Evolutionary conservation across 2,113 vertebrate genomes (phyloP).

Genomic region (Alectura lathami): DNA sequence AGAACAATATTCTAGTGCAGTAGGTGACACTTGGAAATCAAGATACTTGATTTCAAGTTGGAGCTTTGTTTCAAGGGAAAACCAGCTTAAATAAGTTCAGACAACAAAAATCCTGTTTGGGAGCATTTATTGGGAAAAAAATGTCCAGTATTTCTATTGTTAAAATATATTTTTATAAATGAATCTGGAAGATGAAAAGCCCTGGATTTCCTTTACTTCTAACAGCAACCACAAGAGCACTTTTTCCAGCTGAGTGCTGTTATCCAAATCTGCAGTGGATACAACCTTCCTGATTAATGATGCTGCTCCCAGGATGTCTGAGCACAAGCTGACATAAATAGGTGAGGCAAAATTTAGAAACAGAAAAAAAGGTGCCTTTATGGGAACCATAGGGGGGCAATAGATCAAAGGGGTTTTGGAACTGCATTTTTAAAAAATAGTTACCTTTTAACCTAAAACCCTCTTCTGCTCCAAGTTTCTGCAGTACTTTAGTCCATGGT

Average conservation of each 20-base stretch:
- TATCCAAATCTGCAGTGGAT: background rate
- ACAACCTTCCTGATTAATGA: background rate
- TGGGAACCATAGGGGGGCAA: background rate
- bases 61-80: background rate
- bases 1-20: background rate
- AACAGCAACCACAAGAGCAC: background rate
- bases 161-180: background rate
- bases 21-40: background rate
- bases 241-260: background rate
- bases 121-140: background rate
- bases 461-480: constrained; percentile 83
- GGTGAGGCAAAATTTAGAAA: background rate
- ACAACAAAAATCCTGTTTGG: background rate
- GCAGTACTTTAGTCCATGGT: constrained; percentile 87
- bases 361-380: background rate
- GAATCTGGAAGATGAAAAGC: background rate
- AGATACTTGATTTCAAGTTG: background rate
- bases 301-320: background rate
- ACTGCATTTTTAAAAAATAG: background rate
- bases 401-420: background rate
- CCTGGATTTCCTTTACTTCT: background rate
- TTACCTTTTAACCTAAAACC: constrained; percentile 88
- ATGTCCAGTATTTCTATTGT: background rate
- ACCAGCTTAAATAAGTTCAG: background rate
- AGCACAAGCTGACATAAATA: background rate